Base-by-base conservation (phyloP, 92 coral and sea anemone species). In the Zoanthus gigantus region DNA sequence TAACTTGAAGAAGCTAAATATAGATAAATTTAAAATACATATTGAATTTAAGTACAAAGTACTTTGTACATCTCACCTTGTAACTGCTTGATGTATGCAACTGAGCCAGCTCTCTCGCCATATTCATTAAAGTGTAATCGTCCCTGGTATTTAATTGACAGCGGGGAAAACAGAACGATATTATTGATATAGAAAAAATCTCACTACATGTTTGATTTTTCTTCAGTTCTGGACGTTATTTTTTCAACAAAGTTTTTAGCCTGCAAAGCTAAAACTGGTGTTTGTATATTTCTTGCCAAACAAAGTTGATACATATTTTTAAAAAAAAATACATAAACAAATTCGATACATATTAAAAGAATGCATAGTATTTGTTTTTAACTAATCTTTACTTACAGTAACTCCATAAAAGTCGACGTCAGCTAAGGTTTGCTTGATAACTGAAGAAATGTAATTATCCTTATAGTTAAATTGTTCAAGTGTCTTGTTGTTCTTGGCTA, bases 351-450 rank as follows among this genome's bases (percentile, higher is more conserved):
- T 37, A 37, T 2, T 37, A 37, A 37, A 37, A 2, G 3, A 37
- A 37, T 37, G 4, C 4, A 37, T 37, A 37, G 3, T 34, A 61
- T 34, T 23, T 16, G 2, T 9, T 10, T 15, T 65, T 65, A 46
- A 23, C 6, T 15, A 18, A 17, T 18, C 28, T 57, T 14, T n/a
- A 54, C 91, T 92, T 69, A 94, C 97, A 66, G 95, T 86, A 65
- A 94, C 83, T 56, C 97, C 97, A 44, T 42, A 79, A 46, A 92
- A 94, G 10, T 53, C 61, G 29, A 90, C 88, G 3, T 69, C 65
- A 32, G 84, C 87, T 37, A 92, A 44, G 15, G 82, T 67, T 0
- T 82, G 61, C 68, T 63, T 85, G 50, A 94, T 78, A 9, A 78
- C 16, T 29, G 71, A 56, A 1, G 88, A 92, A 71, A 82, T 88